A percentile compares a stretch with the other conserved stretches of the same genome.
Evolutionary conservation across 2,888 invertebrate genomes (phyloP).

Genomic region (Melikaiella ostensackeni): DNA sequence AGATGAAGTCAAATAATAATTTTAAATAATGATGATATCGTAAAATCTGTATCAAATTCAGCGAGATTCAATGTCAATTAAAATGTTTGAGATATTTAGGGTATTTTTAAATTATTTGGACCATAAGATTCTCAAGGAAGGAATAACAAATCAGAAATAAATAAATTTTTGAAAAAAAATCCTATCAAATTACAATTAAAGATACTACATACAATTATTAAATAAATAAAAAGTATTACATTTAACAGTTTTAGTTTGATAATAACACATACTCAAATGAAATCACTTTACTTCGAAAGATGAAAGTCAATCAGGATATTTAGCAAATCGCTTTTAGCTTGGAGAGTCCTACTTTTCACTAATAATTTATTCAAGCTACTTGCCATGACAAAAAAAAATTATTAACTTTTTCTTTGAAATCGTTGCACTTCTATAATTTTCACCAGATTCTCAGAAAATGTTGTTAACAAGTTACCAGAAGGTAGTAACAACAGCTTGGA

Average conservation of each 20-base stretch:
- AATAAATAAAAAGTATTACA: too few relatives aligned
- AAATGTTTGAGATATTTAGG: not conserved
- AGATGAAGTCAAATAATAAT: not conserved
- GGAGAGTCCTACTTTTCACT: not conserved
- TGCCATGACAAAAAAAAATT: not conserved
- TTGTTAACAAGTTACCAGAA: not conserved
- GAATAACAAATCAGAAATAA: too few relatives aligned
- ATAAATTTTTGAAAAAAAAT: too few relatives aligned
- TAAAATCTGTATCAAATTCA: not conserved
- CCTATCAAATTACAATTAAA: too few relatives aligned
- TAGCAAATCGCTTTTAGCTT: not conserved
- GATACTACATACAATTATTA: too few relatives aligned
- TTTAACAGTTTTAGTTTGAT: too few relatives aligned
- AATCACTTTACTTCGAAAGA: too few relatives aligned
- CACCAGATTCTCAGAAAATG: not conserved
- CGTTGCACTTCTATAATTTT: not conserved
- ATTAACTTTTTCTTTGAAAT: not conserved
- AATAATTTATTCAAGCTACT: constrained; percentile 9
- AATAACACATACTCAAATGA: too few relatives aligned
- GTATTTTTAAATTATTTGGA: too few relatives aligned
- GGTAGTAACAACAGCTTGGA: too few relatives aligned
- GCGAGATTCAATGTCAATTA: not conserved
- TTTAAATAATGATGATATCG: not conserved
- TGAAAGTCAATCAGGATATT: too few relatives aligned
- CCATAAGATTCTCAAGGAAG: too few relatives aligned